Base-by-base conservation (phyloP, 1,140 invertebrate genomes). In the Zaprionus nigranus region DNA sequence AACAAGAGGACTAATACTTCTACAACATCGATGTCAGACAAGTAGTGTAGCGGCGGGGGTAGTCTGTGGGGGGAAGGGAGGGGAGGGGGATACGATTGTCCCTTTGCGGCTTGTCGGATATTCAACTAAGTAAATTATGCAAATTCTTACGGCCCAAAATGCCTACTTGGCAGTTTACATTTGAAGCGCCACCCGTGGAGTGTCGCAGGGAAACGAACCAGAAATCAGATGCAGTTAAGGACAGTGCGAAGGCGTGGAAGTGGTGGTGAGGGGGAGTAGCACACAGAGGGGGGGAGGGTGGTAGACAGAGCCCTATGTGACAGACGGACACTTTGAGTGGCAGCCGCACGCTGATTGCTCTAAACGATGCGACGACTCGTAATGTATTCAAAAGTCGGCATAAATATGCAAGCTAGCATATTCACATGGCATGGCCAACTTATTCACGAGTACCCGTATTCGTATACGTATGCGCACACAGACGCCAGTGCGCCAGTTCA, bases 41-140 rank as follows among this genome's bases (percentile, higher is more conserved):
- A 46, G n/a, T 46, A 46, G 40, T 46, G 40, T 43, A n/a, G n/a
- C n/a, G n/a, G 15, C 5, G 6, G n/a, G n/a, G 5, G 38, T 2
- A 7, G 40, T 5, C 3, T 12, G 34, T 12, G 3, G 36, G 36
- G 13, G 36, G 36, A 3, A 3, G 3, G n/a, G n/a, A n/a, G 3
- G 3, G 36, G 7, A 3, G 3, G 36, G 13, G 1, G 1, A 7
- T 15, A n/a, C 40, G 72, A 63, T 49, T 62, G 61, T 65, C 66
- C 76, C 73, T 71, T 70, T 75, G 76, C 66, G 62, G 73, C 66
- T 63, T 70, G 74, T 72, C 59, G 67, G 78, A 66, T 72, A 76
- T 75, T 71, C 73, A 75, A 66, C 62, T 81, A 79, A 81, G 79
- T 81, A 81, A 81, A 81, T 81, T 81, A 81, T 81, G 79, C 79